A percentile compares a stretch with the other conserved stretches of the same genome.
These are phyloP conservation scores for Pipistrellus pipistrellus DNA, from an alignment of 2,797 vertebrate species.

Conservation along the genomic window DNA sequence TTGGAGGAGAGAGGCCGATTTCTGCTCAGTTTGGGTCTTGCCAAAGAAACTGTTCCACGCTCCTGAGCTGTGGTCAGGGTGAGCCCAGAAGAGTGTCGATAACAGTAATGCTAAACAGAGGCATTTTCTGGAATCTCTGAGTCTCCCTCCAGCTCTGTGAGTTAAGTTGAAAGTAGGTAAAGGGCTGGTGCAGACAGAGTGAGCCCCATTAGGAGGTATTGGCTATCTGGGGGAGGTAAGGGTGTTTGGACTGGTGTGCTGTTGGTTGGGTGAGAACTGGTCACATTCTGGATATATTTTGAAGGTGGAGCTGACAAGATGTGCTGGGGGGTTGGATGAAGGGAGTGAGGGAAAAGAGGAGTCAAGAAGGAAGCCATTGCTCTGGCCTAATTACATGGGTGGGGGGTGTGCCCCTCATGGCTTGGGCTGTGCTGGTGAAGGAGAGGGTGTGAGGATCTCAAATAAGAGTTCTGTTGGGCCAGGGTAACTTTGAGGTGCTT, in stretches of 20 bases:
- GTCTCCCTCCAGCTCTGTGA: background rate
- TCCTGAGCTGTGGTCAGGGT: background rate
- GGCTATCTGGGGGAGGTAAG: accelerated
- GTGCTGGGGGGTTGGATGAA: background rate
- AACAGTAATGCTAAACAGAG: background rate
- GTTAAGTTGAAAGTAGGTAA: background rate
- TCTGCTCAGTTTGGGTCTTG: background rate
- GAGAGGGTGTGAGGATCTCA: accelerated
- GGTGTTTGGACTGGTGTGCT: background rate
- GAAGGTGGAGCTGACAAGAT: accelerated
- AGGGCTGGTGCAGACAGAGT: background rate
- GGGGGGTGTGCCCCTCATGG: background rate
- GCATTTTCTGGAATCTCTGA: background rate
- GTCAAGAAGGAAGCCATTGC: accelerated
- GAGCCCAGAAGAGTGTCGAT: background rate
- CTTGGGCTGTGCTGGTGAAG: background rate
- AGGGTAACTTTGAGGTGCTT: background rate
- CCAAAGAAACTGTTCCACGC: background rate
- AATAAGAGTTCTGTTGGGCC: background rate
- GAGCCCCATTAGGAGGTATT: accelerated
- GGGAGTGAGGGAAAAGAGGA: background rate
- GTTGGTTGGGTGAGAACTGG: accelerated
- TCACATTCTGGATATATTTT: background rate
- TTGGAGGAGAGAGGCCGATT: background rate
- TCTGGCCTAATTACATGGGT: background rate